Percentiles rank a stretch among this genome's conserved stretches.
Evolutionary conservation across 2,113 vertebrate species (phyloP).

Genomic region (Cygnus buccinator): DNA sequence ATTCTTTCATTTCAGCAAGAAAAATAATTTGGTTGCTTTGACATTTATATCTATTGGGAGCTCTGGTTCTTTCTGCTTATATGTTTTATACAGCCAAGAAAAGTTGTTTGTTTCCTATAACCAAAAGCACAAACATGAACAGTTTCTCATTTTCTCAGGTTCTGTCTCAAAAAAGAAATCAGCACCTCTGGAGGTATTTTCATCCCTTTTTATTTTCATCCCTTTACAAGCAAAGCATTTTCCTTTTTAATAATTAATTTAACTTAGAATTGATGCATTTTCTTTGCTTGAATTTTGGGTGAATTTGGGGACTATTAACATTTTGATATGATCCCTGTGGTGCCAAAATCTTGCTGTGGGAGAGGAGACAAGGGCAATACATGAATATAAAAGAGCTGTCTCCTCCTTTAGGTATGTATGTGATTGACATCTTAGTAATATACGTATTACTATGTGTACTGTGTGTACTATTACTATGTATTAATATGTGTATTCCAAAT

Average conservation of each 20-base stretch:
- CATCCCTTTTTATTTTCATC: background rate
- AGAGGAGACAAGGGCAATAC: background rate
- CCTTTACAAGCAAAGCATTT: background rate
- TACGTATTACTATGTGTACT: no score
- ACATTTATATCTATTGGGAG: background rate
- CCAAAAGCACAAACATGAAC: background rate
- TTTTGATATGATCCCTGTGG: background rate
- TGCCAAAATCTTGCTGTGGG: background rate
- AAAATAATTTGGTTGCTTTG: background rate
- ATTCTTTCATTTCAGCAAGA: background rate
- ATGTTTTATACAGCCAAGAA: background rate
- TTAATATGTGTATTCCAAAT: background rate
- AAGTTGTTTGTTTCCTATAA: background rate
- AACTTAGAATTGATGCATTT: background rate
- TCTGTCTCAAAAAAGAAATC: background rate
- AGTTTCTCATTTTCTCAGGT: background rate
- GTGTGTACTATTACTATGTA: no score
- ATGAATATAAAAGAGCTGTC: background rate
- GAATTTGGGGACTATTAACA: background rate
- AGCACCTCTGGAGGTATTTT: background rate
- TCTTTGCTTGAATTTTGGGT: background rate
- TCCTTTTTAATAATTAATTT: constrained; percentile 22
- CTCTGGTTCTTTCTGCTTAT: background rate
- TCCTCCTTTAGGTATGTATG: background rate
- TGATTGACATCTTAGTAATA: background rate